Evolutionary conservation across 2,888 invertebrate species (phyloP), one percentile per base, ranked within the genome.

Genomic region (Lydus trimaculatus): DNA sequence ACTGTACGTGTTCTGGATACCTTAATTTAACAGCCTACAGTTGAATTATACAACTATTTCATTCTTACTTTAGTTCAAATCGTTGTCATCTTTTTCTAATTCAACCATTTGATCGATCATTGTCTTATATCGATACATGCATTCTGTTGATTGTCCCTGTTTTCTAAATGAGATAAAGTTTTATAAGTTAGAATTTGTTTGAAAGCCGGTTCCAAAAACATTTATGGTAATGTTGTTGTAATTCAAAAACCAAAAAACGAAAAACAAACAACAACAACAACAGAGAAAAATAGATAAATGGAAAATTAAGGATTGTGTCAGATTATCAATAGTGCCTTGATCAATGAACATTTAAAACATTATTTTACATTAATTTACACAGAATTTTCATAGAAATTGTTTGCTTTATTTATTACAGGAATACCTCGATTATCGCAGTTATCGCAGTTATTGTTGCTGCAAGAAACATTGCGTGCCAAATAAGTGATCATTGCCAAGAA

Each of bases 1-100:
- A 67, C 72, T 72, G 72, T 79, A 80, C 80, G 79, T 80, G 81
- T 79, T 77, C 73, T 65, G 79, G 76, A 78, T 81, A 79, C 79
- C 78, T 80, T 79, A 80, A 80, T 80, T 80, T 78, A 76, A 74
- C 77, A 72, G 67, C 78, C 79, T 76, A 77, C 78, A 73, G 65
- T 71, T 58, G 23, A 67, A 39, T 65, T 52, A 58, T 67, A 31
- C 31, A 23, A 56, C 59, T 65, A 20, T 70, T 64, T 64, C 70
- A 66, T 67, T 67, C 43, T 31, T 25, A 61, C 31, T 39, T 58
- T 17, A 31, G 17, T 36, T 23, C 6, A 3, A n/a, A 36, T 15
- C 11, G 0, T 33, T 15, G 11, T 43, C 3, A 25, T 68, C 66
- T 59, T 67, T 69, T 62, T 76, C 67, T 70, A 64, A 52, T 61